These are phyloP conservation scores for Gonatopus flavifemur DNA, from an alignment of 1,140 invertebrate genomes.

Conservation along the genomic window DNA sequence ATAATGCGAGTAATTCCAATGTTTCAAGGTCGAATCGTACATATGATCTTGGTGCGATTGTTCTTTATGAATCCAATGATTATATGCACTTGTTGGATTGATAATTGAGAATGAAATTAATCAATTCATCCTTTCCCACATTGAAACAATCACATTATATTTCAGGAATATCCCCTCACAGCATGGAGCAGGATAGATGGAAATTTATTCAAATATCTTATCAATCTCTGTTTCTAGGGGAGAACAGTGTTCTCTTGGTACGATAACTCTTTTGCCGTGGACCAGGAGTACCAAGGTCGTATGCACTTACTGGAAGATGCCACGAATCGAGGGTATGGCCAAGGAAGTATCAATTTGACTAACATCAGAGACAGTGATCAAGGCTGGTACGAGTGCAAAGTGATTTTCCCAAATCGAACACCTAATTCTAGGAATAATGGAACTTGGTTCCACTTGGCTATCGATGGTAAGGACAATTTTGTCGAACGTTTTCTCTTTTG, in stretches of 20 bases:
- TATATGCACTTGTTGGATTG: too few relatives aligned
- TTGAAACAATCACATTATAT: too few relatives aligned
- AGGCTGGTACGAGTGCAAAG: constrained; percentile 89
- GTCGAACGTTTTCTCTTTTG: too few relatives aligned
- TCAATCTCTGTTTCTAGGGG: constrained; percentile 59
- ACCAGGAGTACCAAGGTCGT: constrained; percentile 74
- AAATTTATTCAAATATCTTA: too few relatives aligned
- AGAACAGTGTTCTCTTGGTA: constrained; percentile 78
- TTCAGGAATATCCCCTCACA: too few relatives aligned
- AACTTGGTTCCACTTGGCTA: constrained; percentile 83
- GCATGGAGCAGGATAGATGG: too few relatives aligned
- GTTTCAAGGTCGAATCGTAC: too few relatives aligned
- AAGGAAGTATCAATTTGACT: constrained; percentile 86
- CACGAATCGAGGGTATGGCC: constrained; percentile 61
- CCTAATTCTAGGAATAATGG: constrained; percentile 82
- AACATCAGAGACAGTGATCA: constrained; percentile 84
- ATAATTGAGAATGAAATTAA: too few relatives aligned
- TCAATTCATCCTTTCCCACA: too few relatives aligned
- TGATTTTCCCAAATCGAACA: constrained; percentile 85
- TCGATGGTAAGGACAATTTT: constrained; percentile 75
- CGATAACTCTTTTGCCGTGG: constrained; percentile 69
- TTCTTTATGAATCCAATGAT: too few relatives aligned
- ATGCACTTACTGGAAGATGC: constrained; percentile 65
- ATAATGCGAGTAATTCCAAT: too few relatives aligned
- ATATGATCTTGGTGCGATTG: too few relatives aligned